These are phyloP conservation scores for Luidia sarsii DNA, from an alignment of 53 echinoderm and acorn worm species.

Conservation along the genomic window DNA sequence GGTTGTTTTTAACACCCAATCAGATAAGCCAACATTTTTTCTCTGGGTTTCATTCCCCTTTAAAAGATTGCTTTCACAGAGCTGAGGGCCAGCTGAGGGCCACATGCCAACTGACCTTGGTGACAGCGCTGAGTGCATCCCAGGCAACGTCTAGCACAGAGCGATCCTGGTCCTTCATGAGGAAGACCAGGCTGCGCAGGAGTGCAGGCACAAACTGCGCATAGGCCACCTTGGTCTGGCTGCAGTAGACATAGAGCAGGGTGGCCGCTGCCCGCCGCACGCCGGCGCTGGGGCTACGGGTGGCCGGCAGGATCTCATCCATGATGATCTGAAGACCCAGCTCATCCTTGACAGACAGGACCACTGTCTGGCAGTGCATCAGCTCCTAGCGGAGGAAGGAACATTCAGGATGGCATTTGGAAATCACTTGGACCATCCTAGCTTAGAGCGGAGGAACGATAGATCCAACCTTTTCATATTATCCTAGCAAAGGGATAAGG, in stretches of 20 bases:
- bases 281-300: conserved; percentile 69
- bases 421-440: too few relatives aligned
- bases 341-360: conserved; percentile 85
- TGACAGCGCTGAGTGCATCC: conserved; percentile 90
- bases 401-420: too few relatives aligned
- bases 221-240: conserved; percentile 78
- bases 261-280: conserved; percentile 87
- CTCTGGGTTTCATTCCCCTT: too few relatives aligned
- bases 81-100: too few relatives aligned
- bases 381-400: conserved; percentile 91
- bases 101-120: conserved; percentile 64
- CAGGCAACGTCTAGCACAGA: conserved; percentile 77
- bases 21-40: too few relatives aligned
- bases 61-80: too few relatives aligned
- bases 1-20: too few relatives aligned
- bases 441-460: too few relatives aligned
- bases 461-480: too few relatives aligned
- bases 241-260: conserved; percentile 85
- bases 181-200: conserved; percentile 77
- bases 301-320: conserved; percentile 85
- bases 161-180: conserved; percentile 76
- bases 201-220: conserved; percentile 80
- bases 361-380: conserved; percentile 90
- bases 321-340: conserved; percentile 89
- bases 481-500: too few relatives aligned